These are phyloP conservation scores for Cirrhinus molitorella DNA, from an alignment of 2,797 vertebrate species.

Conservation along the genomic window DNA sequence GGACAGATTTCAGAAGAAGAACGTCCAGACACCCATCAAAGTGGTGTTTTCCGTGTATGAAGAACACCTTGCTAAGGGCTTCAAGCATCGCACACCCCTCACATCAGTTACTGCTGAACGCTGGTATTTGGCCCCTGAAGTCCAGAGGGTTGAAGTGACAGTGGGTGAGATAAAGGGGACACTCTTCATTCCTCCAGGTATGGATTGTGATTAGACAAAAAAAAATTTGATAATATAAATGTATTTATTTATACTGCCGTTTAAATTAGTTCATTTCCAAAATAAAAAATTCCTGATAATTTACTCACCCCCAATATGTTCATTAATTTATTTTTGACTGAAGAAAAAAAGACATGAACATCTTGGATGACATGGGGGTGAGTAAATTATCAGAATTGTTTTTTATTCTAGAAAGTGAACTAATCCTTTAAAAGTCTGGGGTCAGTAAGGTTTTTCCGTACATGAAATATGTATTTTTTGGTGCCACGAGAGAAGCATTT, in stretches of 20 bases:
- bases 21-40: slow-evolving; percentile 68
- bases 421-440: no score
- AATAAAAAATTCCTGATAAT: no score
- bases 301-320: no score
- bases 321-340: no score
- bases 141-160: slow-evolving; percentile 69
- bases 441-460: background rate
- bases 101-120: slow-evolving; percentile 69
- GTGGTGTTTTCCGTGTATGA: slow-evolving; percentile 71
- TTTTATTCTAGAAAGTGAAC: no score
- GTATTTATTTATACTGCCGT: background rate
- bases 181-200: slow-evolving; percentile 80
- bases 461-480: background rate
- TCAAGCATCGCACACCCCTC: slow-evolving; percentile 61
- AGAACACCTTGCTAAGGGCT: slow-evolving; percentile 67
- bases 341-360: no score
- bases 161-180: slow-evolving; percentile 67
- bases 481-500: background rate
- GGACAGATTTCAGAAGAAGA: slow-evolving; percentile 72
- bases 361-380: no score
- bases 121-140: slow-evolving; percentile 75
- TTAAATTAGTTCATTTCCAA: background rate
- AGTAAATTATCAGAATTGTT: no score
- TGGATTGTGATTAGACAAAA: background rate
- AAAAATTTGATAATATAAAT: no score